A percentile compares a stretch with the other conserved stretches of the same genome.
Evolutionary conservation across 2,113 vertebrate species (phyloP).

Genomic region (Syngnathus scovelli): DNA sequence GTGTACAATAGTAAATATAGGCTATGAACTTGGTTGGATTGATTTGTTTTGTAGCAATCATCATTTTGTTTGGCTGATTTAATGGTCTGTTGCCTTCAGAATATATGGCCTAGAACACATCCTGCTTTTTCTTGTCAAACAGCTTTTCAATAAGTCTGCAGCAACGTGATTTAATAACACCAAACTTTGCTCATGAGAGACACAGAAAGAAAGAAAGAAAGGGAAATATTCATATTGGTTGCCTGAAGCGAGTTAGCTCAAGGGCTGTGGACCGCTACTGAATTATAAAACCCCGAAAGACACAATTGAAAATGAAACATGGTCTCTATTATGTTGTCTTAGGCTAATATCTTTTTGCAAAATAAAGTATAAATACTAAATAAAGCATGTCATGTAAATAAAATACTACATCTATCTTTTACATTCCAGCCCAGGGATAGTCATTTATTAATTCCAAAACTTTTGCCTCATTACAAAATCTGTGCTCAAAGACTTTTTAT

Average conservation of each 20-base stretch:
- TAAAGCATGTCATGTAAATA: neutral
- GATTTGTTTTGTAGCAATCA: neutral
- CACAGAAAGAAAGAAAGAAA: neutral
- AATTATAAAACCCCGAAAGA: neutral
- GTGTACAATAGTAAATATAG: neutral
- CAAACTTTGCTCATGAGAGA: neutral
- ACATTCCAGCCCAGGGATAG: conserved; percentile 15
- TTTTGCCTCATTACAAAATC: conserved; percentile 39
- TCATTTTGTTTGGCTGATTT: neutral
- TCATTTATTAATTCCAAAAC: conserved; percentile 30
- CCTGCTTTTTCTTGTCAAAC: neutral
- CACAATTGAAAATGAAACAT: neutral
- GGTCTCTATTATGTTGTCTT: neutral
- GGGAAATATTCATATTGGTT: neutral
- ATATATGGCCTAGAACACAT: neutral
- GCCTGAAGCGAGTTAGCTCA: neutral
- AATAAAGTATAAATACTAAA: too few species aligned
- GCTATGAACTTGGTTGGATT: too few species aligned
- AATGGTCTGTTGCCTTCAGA: neutral
- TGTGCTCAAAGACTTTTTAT: conserved; percentile 40
- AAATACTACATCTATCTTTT: neutral
- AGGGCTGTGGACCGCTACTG: neutral
- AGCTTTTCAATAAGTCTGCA: neutral
- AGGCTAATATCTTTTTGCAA: neutral
- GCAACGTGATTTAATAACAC: neutral